Base-by-base conservation (phyloP, 2,797 vertebrate species). In the Tauraco hartlaubi region DNA sequence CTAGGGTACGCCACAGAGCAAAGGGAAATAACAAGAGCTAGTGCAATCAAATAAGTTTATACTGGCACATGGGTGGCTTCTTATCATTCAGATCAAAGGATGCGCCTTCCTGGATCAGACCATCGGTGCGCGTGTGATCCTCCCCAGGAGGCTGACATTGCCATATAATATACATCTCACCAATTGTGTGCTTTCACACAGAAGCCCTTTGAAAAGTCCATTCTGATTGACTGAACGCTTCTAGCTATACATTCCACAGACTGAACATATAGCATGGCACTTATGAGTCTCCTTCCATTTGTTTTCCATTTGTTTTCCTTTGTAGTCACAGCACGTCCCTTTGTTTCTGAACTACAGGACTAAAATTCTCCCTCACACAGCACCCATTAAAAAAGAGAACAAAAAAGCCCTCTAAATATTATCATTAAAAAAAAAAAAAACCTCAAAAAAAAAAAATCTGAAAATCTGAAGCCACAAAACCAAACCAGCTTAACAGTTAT, bases 321-420 rank as follows among this genome's bases (percentile, higher is more conserved):
- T 62, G 6, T 15, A 66, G 26, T 35, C 43, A 4, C 4, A 35
- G 33, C 23, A 10, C 0, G 0, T 33, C 17, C 13, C 33, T 63
- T 46, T 62, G 46, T 69, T 91, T 69, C 62, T 62, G 64, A 52
- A 43, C 0, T 1, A 26, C 8, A 15, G 9, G n/a, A 41, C 4
- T 55, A 66, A n/a, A 33, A 22, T 28, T 58, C 33, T 64, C 23
- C 14, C 39, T 5, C 5, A 15, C 4, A 43, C 6, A 55, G 23
- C 11, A 55, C 5, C 12, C 15, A 33, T 9, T 62, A 23, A 8
- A 22, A 49, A 6, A 10, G 19, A 37, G 17, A 67, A 48, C 9
- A 31, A 59, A 37, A 58, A 33, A 58, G 3, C 10, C 5, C 29
- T 23, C 28, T 15, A 13, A 43, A 31, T 43, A 15, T 29, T 31